Percentiles rank a stretch among this genome's conserved stretches.
phyloP scores from a whole-genome alignment of 2,888 invertebrate species.

The Polyploca ridens region DNA sequence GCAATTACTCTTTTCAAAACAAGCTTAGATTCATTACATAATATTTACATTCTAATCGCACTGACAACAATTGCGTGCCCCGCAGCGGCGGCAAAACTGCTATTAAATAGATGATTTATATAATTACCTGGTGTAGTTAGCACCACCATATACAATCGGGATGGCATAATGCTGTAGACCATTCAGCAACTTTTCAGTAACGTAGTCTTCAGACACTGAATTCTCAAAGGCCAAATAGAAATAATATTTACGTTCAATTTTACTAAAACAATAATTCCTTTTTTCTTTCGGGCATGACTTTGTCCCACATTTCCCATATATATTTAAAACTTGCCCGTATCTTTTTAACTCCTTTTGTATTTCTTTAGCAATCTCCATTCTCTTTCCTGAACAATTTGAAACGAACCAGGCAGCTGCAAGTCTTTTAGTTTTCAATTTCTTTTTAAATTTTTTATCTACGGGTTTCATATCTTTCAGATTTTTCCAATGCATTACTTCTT shows the following conservation, averaged over 20 bases:
- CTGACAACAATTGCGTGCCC: too few species aligned
- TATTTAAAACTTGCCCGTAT: slow-evolving; percentile 51
- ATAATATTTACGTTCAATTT: slow-evolving; percentile 55
- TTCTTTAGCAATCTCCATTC: slow-evolving; percentile 34
- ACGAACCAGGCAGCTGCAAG: slow-evolving; percentile 72
- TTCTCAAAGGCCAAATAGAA: slow-evolving; percentile 75
- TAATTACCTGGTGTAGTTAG: slow-evolving; percentile 82
- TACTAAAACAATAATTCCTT: too few species aligned
- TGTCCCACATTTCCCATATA: slow-evolving; percentile 64
- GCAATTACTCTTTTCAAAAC: too few species aligned
- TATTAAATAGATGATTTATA: too few species aligned
- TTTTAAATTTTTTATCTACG: too few species aligned
- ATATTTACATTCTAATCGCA: too few species aligned
- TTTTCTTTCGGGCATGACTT: too few species aligned
- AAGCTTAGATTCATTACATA: too few species aligned
- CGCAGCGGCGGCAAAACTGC: too few species aligned
- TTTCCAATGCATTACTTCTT: too few species aligned
- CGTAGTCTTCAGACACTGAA: slow-evolving; percentile 64
- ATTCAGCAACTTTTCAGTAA: slow-evolving; percentile 66
- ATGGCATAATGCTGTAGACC: slow-evolving; percentile 84
- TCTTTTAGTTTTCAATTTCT: slow-evolving; percentile 40
- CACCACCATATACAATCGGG: slow-evolving; percentile 88
- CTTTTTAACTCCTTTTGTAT: slow-evolving; percentile 29
- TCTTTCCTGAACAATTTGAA: slow-evolving; percentile 53
- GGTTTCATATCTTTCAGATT: too few species aligned